Percentiles rank a stretch among this genome's conserved stretches.
These are phyloP conservation scores for Nomada fabriciana DNA, from an alignment of 2,888 invertebrate genomes.

Conservation along the genomic window DNA sequence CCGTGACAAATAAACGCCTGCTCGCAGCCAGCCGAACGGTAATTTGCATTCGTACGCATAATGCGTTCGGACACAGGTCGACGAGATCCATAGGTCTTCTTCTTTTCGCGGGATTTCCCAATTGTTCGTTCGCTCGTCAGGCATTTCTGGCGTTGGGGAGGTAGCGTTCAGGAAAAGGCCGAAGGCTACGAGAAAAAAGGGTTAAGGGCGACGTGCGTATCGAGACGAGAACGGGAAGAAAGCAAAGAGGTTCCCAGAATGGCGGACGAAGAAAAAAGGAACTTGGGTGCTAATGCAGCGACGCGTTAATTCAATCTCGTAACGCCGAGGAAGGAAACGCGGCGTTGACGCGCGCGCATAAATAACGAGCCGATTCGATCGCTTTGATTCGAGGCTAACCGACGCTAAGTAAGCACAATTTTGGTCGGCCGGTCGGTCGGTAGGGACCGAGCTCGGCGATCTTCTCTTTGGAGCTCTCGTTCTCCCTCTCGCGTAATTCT, in stretches of 20 bases:
- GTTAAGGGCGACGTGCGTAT: not conserved
- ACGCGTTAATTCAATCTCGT: constrained; percentile 58
- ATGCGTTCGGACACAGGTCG: constrained; percentile 34
- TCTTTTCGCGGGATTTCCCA: constrained; percentile 25
- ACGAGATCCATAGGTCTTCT: not conserved
- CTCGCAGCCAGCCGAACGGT: constrained; percentile 61
- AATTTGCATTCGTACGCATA: constrained; percentile 73
- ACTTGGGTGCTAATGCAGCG: constrained; percentile 32
- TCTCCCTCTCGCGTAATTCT: constrained; percentile 42
- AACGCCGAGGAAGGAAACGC: constrained; percentile 46
- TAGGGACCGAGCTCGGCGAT: not conserved
- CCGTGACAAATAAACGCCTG: constrained; percentile 73
- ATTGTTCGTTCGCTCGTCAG: constrained; percentile 11
- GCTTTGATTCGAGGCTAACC: constrained; percentile 43
- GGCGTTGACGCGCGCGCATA: constrained; percentile 52
- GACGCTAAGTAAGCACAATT: constrained; percentile 43
- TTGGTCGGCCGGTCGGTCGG: constrained; percentile 1
- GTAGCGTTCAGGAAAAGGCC: not conserved
- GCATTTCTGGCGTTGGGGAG: not conserved
- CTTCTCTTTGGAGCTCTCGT: not conserved
- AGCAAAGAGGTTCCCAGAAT: no score
- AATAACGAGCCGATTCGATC: constrained; percentile 41
- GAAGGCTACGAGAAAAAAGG: not conserved
- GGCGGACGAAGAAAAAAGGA: not conserved
- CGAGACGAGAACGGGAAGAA: no score